These are phyloP conservation scores for Micoletzkya japonica DNA, from an alignment of 2,888 invertebrate genomes.

Conservation along the genomic window DNA sequence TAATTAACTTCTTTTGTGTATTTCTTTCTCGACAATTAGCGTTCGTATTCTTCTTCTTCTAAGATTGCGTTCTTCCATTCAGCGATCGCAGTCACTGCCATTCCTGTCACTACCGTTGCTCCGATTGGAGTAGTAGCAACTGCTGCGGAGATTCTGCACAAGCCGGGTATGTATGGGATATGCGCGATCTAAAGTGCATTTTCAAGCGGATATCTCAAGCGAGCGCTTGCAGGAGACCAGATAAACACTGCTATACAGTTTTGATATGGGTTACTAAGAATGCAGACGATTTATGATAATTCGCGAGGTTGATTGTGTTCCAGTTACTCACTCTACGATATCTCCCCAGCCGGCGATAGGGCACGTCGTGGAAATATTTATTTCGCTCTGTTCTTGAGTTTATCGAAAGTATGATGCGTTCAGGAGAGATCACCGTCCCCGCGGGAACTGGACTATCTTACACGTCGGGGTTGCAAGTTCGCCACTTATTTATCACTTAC, in stretches of 20 bases:
- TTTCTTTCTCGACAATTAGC: not conserved
- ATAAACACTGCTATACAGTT: too few species aligned
- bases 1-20: not conserved
- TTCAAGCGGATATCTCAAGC: too few species aligned
- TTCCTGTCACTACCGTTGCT: not conserved
- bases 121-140: not conserved
- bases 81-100: not conserved
- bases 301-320: not conserved
- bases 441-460: conserved; percentile 5
- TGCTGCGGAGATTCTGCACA: not conserved
- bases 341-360: too few species aligned
- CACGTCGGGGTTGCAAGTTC: not conserved
- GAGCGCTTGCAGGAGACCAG: too few species aligned
- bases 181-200: too few species aligned
- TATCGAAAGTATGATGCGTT: not conserved
- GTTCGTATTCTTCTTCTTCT: not conserved
- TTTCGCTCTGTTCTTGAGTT: too few species aligned
- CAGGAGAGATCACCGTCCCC: conserved; percentile 6
- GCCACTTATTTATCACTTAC: too few species aligned
- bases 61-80: not conserved
- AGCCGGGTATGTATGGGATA: not conserved
- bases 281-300: too few species aligned
- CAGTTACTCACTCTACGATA: not conserved
- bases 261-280: too few species aligned
- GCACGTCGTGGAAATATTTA: too few species aligned